These are phyloP conservation scores for Coryphaenoides rupestris DNA, from an alignment of 2,113 vertebrate species.

Conservation along the genomic window DNA sequence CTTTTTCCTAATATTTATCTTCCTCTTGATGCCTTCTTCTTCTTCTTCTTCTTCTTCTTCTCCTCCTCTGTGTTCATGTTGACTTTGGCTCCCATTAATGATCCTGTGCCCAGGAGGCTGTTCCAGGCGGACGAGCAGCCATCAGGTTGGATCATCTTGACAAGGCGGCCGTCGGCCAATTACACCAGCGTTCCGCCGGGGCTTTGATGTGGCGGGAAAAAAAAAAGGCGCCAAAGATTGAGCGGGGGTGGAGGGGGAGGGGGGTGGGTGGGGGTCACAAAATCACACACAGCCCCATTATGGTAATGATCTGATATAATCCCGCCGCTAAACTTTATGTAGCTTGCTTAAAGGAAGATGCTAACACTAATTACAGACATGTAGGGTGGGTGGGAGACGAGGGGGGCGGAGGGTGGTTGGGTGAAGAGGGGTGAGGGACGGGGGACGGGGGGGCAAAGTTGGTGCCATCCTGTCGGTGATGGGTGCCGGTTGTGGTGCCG, in stretches of 20 bases:
- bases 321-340: slow-evolving; percentile 97
- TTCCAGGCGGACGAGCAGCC: slow-evolving; percentile 83
- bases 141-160: slow-evolving; percentile 94
- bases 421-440: slow-evolving; percentile 75
- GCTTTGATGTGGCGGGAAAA: slow-evolving; percentile 94
- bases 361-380: slow-evolving; percentile 94
- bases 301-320: slow-evolving; percentile 99
- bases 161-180: slow-evolving; percentile 94
- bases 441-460: slow-evolving; percentile 39
- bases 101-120: slow-evolving; percentile 94
- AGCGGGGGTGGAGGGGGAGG: too few species aligned
- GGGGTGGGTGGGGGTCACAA: slow-evolving; percentile 83
- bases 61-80: slow-evolving; percentile 73
- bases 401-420: slow-evolving; percentile 64
- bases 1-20: slow-evolving; percentile 63
- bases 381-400: too few species aligned
- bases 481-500: too few species aligned
- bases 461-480: slow-evolving; percentile 5
- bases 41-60: slow-evolving; percentile 57
- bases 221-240: slow-evolving; percentile 86
- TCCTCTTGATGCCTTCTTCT: slow-evolving; percentile 47
- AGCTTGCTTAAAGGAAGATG: slow-evolving; percentile 92
- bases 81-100: slow-evolving; percentile 87
- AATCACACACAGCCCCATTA: slow-evolving; percentile 92
- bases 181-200: slow-evolving; percentile 85